Percentiles rank a stretch among this genome's conserved stretches.
These are phyloP conservation scores for Thymallus thymallus DNA, from an alignment of 2,113 vertebrate species.

Conservation along the genomic window DNA sequence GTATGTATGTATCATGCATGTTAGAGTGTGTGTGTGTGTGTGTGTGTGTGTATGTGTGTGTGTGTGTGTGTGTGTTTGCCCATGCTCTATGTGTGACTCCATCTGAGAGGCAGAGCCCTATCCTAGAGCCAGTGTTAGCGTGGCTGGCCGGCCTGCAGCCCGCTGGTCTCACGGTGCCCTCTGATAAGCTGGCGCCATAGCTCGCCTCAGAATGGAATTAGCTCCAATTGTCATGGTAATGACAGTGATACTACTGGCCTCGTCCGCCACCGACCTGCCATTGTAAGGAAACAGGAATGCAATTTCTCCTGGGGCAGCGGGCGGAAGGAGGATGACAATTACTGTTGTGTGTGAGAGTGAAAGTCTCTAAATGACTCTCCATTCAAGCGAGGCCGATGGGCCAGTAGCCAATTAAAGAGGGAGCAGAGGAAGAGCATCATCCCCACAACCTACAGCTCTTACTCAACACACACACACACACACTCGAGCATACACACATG, in stretches of 20 bases:
- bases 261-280: conserved; percentile 70
- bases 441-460: conserved; percentile 55
- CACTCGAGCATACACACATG: background rate
- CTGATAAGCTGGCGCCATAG: conserved; percentile 70
- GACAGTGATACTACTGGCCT: conserved; percentile 75
- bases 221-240: conserved; percentile 82
- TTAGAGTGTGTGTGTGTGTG: background rate
- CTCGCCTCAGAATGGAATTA: conserved; percentile 63
- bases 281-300: conserved; percentile 80
- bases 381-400: conserved; percentile 72
- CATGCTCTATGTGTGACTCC: conserved; percentile 17
- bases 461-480: conserved; percentile 53
- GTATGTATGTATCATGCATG: background rate
- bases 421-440: conserved; percentile 65
- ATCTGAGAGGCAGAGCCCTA: conserved; percentile 30
- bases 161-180: background rate
- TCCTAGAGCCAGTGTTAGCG: conserved; percentile 22
- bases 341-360: conserved; percentile 71
- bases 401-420: conserved; percentile 77
- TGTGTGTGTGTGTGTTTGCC: no score
- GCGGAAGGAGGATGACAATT: conserved; percentile 63
- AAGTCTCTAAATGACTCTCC: conserved; percentile 79
- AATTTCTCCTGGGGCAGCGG: conserved; percentile 74
- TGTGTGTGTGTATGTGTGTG: conserved; percentile 14
- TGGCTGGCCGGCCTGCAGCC: conserved; percentile 10